These are phyloP conservation scores for Casuarius casuarius DNA, from an alignment of 2,113 vertebrate genomes.

Conservation along the genomic window DNA sequence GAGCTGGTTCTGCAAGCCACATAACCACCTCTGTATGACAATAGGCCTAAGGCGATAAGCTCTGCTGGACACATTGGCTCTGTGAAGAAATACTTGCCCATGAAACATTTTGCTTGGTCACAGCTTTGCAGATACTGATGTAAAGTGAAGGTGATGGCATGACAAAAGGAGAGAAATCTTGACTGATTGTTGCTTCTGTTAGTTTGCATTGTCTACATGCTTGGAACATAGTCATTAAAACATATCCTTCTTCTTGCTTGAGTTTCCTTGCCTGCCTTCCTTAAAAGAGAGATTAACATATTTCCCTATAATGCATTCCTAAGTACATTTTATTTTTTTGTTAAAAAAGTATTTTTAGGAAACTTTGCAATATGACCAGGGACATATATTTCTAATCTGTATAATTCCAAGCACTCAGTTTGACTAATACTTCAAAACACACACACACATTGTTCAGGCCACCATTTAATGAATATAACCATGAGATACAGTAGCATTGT, in stretches of 20 bases:
- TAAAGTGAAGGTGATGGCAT: not conserved
- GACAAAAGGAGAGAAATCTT: not conserved
- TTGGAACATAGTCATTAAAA: not conserved
- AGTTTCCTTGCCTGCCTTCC: not conserved
- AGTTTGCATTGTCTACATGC: not conserved
- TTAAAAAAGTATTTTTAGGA: not conserved
- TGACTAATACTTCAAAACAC: not conserved
- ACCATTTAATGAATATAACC: not conserved
- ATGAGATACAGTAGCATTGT: conserved; percentile 75
- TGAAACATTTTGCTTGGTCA: not conserved
- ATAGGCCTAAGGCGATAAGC: not conserved
- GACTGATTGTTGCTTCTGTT: not conserved
- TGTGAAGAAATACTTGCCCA: not conserved
- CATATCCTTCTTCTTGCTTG: not conserved
- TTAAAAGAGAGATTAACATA: not conserved
- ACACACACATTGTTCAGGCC: not conserved
- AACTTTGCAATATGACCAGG: not conserved
- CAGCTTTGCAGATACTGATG: not conserved
- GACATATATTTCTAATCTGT: not conserved
- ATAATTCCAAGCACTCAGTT: not conserved
- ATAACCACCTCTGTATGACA: not conserved
- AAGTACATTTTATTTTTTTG: not conserved
- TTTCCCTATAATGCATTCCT: not conserved
- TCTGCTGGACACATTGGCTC: not conserved
- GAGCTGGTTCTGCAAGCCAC: not conserved